phyloP scores from a whole-genome alignment of 2,888 invertebrate genomes.

The Leptinotarsa juncta region DNA sequence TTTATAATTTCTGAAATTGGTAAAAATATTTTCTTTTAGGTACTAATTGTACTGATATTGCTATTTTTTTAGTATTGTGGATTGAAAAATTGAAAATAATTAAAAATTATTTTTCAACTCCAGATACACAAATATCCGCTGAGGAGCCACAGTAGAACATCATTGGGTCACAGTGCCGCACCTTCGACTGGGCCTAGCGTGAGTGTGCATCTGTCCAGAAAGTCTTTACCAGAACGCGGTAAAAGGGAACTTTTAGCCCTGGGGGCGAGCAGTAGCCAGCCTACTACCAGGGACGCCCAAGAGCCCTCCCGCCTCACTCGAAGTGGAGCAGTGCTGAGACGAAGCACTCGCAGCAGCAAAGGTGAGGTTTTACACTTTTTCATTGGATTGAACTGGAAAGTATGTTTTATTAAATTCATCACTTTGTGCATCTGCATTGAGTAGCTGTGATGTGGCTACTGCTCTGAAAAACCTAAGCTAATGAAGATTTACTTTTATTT shows the following conservation, averaged over 20 bases:
- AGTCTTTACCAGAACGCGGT: slow-evolving; percentile 46
- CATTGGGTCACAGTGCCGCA: slow-evolving; percentile 28
- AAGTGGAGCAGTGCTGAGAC: slow-evolving; percentile 65
- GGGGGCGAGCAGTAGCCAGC: slow-evolving; percentile 67
- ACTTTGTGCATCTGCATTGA: too few relatives aligned
- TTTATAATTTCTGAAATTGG: too few relatives aligned
- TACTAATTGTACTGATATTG: too few relatives aligned
- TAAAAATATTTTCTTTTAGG: too few relatives aligned
- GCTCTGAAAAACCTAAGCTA: too few relatives aligned
- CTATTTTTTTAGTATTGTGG: too few relatives aligned
- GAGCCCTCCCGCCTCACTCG: slow-evolving; percentile 71
- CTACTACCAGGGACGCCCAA: slow-evolving; percentile 56
- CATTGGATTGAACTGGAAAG: too few relatives aligned
- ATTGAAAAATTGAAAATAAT: not conserved
- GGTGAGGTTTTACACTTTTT: slow-evolving; percentile 50
- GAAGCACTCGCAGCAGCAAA: slow-evolving; percentile 68
- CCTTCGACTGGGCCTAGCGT: slow-evolving; percentile 24
- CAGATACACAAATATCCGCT: slow-evolving; percentile 63
- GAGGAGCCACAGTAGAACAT: slow-evolving; percentile 62
- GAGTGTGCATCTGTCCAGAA: slow-evolving; percentile 31
- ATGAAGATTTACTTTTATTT: too few relatives aligned
- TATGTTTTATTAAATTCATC: too few relatives aligned
- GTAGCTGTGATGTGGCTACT: too few relatives aligned
- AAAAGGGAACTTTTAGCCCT: slow-evolving; percentile 67
- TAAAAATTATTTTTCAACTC: slow-evolving; percentile 28